These are phyloP conservation scores for Tridacna crocea DNA, from an alignment of 2,888 invertebrate species.

Conservation along the genomic window DNA sequence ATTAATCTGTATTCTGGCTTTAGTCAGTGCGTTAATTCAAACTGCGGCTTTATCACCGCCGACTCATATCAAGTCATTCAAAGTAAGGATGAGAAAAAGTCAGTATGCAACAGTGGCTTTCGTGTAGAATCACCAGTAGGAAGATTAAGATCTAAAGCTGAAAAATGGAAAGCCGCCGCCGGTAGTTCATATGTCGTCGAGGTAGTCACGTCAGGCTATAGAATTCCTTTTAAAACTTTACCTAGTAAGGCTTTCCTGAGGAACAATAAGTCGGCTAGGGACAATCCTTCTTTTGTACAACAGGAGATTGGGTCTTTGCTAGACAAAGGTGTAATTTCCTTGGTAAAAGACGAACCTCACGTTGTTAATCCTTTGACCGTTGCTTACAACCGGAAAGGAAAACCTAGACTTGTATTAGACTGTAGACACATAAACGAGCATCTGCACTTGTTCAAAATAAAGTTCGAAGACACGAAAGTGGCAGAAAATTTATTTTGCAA, in stretches of 20 bases:
- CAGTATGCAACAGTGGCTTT: not conserved
- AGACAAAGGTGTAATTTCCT: slow-evolving; percentile 23
- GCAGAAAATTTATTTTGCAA: slow-evolving; percentile 22
- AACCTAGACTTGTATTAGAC: slow-evolving; percentile 41
- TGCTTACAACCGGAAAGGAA: slow-evolving; percentile 20
- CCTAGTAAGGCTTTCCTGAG: slow-evolving; percentile 9
- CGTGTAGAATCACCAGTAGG: slow-evolving; percentile 19
- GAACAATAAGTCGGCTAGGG: slow-evolving; percentile 39
- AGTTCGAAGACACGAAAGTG: slow-evolving; percentile 31
- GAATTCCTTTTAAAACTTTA: slow-evolving; percentile 27
- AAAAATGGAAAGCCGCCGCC: slow-evolving; percentile 24
- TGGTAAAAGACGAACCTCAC: slow-evolving; percentile 14
- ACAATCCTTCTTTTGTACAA: slow-evolving; percentile 32
- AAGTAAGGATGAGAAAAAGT: not conserved
- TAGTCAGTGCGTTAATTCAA: too few relatives aligned
- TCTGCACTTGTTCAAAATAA: slow-evolving; percentile 31
- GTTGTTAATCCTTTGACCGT: slow-evolving; percentile 43
- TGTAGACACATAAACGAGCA: slow-evolving; percentile 33
- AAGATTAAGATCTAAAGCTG: not conserved
- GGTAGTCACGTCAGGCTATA: slow-evolving; percentile 26
- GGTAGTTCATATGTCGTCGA: slow-evolving; percentile 24
- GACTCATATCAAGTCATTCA: too few relatives aligned
- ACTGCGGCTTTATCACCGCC: too few relatives aligned
- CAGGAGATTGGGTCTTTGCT: slow-evolving; percentile 26
- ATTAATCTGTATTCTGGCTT: not conserved